phyloP scores from a whole-genome alignment of 1,140 invertebrate species.

The Papilio aristodemus region DNA sequence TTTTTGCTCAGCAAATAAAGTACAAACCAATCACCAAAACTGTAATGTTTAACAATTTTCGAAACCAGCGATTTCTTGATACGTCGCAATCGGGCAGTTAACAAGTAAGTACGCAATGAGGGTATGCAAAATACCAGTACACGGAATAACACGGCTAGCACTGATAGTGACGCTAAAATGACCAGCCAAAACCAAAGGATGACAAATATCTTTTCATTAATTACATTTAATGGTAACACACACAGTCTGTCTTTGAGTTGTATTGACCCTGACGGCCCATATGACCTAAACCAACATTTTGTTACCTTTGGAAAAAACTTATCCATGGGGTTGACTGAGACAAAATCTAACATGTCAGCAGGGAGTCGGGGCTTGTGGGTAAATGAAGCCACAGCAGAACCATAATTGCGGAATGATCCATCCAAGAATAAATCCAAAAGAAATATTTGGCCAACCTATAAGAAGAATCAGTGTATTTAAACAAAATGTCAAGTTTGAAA shows the following conservation, averaged over 20 bases:
- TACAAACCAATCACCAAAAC: conserved; percentile 86
- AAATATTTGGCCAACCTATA: conserved; percentile 81
- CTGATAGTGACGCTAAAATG: conserved; percentile 83
- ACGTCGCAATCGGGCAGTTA: conserved; percentile 80
- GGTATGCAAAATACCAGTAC: conserved; percentile 76
- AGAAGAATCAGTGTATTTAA: conserved; percentile 34
- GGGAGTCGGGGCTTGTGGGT: conserved; percentile 62
- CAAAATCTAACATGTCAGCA: conserved; percentile 47
- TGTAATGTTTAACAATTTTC: conserved; percentile 80
- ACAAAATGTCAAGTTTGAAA: too few relatives aligned
- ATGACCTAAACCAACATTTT: conserved; percentile 87
- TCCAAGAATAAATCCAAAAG: conserved; percentile 87
- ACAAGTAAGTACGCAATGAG: conserved; percentile 78
- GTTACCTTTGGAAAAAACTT: conserved; percentile 88
- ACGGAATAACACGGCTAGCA: conserved; percentile 84
- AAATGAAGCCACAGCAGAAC: conserved; percentile 81
- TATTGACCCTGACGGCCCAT: conserved; percentile 82
- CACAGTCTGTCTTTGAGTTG: conserved; percentile 85
- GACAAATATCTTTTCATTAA: conserved; percentile 91
- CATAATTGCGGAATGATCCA: conserved; percentile 87
- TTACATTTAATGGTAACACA: conserved; percentile 87
- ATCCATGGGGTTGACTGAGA: conserved; percentile 80
- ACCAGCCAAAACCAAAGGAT: conserved; percentile 92
- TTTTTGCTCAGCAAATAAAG: conserved; percentile 85
- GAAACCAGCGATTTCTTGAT: conserved; percentile 75